Conservation (phyloP, 2,888 invertebrate species). For the Aleiodes alternator region DNA sequence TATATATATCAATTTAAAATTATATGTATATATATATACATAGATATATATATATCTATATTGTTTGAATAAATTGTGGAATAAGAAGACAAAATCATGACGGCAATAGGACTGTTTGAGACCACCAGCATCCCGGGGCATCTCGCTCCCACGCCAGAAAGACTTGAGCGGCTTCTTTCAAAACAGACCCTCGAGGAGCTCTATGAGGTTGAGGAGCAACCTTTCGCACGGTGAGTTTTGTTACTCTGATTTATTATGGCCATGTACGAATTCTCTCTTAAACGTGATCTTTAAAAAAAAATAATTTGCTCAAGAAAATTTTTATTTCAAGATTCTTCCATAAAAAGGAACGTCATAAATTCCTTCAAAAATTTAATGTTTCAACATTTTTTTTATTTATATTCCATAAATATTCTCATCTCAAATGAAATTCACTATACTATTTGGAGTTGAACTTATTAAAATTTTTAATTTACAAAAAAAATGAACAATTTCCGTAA, state of each 20-base stretch:
- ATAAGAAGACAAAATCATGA: constrained; percentile 63
- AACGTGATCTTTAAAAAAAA: too few species aligned
- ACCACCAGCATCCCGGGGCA: constrained; percentile 74
- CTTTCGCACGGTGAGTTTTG: constrained; percentile 72
- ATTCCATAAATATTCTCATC: too few species aligned
- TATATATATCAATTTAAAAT: background rate
- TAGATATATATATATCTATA: constrained; percentile 5
- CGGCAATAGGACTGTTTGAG: constrained; percentile 73
- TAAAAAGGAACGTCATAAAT: too few species aligned
- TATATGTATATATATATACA: constrained; percentile 22
- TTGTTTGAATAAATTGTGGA: constrained; percentile 16
- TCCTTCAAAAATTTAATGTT: too few species aligned
- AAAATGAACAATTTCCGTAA: too few species aligned
- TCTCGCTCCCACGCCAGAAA: constrained; percentile 74
- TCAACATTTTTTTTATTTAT: too few species aligned
- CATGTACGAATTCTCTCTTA: too few species aligned
- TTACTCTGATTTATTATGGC: constrained; percentile 19
- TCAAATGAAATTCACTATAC: too few species aligned
- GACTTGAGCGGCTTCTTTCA: constrained; percentile 74
- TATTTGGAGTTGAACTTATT: too few species aligned
- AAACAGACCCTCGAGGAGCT: constrained; percentile 74
- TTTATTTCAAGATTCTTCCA: too few species aligned
- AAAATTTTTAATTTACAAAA: too few species aligned
- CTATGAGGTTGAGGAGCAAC: constrained; percentile 75
- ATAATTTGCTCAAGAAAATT: too few species aligned